phyloP scores from a whole-genome alignment of 2,113 vertebrate genomes.

The Hydrolagus affinis region DNA sequence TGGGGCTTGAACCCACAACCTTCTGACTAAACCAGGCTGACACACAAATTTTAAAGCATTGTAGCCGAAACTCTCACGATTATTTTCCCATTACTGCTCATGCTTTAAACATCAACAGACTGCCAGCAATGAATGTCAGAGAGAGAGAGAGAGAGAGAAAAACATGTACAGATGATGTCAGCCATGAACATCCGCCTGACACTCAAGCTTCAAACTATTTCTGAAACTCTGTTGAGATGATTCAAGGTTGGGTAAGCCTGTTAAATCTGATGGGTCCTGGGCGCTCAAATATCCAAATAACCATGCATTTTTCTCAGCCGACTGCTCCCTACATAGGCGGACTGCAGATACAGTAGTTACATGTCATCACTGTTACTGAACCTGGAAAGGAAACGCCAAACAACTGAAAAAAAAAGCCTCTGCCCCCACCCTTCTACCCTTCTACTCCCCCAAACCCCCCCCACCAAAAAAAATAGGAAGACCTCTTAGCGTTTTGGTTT shows the following conservation, averaged over 20 bases:
- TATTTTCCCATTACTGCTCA: slow-evolving; percentile 38
- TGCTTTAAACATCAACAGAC: slow-evolving; percentile 50
- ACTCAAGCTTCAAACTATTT: slow-evolving; percentile 56
- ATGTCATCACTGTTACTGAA: slow-evolving; percentile 29
- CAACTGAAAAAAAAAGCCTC: slow-evolving; percentile 14
- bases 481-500: too few relatives aligned
- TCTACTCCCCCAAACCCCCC: too few relatives aligned
- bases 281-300: slow-evolving; percentile 38
- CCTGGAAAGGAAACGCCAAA: slow-evolving; percentile 15
- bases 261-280: slow-evolving; percentile 47
- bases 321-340: slow-evolving; percentile 36
- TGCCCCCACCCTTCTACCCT: too few relatives aligned
- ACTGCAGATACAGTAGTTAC: slow-evolving; percentile 19
- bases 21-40: too few relatives aligned
- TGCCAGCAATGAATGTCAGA: slow-evolving; percentile 52
- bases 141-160: slow-evolving; percentile 33
- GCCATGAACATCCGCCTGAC: slow-evolving; percentile 52
- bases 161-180: slow-evolving; percentile 53
- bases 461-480: too few relatives aligned
- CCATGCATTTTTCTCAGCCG: slow-evolving; percentile 35
- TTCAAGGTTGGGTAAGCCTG: slow-evolving; percentile 56
- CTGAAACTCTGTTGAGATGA: slow-evolving; percentile 52
- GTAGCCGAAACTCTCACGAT: slow-evolving; percentile 1
- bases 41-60: not conserved
- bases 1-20: too few relatives aligned